Evolutionary conservation across 1,140 invertebrate genomes (phyloP).

Genomic region (Drosophila ficusphila): DNA sequence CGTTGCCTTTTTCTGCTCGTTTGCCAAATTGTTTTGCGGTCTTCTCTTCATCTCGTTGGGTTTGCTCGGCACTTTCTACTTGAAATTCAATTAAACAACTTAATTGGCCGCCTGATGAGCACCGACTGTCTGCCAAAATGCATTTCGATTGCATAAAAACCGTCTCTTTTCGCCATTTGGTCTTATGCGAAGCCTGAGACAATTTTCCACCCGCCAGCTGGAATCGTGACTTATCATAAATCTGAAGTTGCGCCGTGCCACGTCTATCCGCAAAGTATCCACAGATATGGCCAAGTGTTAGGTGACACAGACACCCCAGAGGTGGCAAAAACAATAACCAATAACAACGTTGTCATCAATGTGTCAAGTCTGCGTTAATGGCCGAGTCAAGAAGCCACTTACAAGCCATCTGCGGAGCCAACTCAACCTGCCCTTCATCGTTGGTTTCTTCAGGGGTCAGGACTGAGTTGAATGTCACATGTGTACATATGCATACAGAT

Average conservation of each 20-base stretch:
- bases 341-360: conserved; percentile 48
- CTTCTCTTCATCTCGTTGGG: conserved; percentile 22
- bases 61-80: conserved; percentile 39
- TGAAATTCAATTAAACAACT: conserved; percentile 64
- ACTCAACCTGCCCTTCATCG: conserved; percentile 14
- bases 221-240: conserved; percentile 80
- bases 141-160: conserved; percentile 39
- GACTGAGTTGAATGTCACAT: conserved; percentile 47
- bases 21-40: conserved; percentile 40
- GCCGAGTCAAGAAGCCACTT: conserved; percentile 65
- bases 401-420: conserved; percentile 19
- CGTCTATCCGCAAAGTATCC: not conserved
- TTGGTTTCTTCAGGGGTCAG: conserved; percentile 18
- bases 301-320: conserved; percentile 24
- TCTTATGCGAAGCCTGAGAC: not conserved
- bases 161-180: conserved; percentile 13
- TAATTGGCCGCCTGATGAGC: conserved; percentile 71
- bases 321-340: conserved; percentile 19
- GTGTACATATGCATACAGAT: conserved; percentile 9
- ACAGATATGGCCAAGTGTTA: conserved; percentile 38
- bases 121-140: conserved; percentile 48
- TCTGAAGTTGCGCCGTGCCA: conserved; percentile 32
- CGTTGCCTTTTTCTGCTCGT: conserved; percentile 10
- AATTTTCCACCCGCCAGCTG: conserved; percentile 34
- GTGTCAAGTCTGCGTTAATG: conserved; percentile 75